These are phyloP conservation scores for Tetranychus truncatus DNA, from an alignment of 2,888 invertebrate species.

Conservation along the genomic window DNA sequence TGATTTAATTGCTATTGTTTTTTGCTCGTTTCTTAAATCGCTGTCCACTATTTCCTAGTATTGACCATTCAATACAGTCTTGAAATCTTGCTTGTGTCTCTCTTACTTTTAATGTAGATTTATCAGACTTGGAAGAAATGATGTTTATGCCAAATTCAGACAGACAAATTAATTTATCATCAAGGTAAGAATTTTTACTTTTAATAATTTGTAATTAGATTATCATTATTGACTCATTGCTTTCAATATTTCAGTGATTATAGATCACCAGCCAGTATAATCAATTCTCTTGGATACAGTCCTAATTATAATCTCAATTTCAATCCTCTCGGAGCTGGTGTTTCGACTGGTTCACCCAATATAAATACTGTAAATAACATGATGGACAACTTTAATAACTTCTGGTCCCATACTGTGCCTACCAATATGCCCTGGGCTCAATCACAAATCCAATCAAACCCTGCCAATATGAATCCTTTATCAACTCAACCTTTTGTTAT, in stretches of 20 bases:
- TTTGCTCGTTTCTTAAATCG: too few relatives aligned
- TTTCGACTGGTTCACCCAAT: background rate
- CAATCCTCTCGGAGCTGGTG: background rate
- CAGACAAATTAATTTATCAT: background rate
- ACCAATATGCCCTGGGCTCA: constrained; percentile 17
- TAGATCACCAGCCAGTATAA: background rate
- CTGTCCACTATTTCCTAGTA: too few relatives aligned
- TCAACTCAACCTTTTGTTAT: background rate
- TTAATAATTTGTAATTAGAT: background rate
- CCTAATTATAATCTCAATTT: background rate
- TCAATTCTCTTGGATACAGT: background rate
- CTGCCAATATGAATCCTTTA: background rate
- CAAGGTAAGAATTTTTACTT: background rate
- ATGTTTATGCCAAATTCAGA: background rate
- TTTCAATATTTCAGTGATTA: background rate
- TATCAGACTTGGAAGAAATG: background rate
- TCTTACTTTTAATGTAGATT: background rate
- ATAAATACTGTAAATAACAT: background rate
- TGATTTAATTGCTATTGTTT: too few relatives aligned
- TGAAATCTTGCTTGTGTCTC: background rate
- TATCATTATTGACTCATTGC: background rate
- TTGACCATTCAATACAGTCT: too few relatives aligned
- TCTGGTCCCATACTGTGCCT: constrained; percentile 20
- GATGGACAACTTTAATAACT: background rate
- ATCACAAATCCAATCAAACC: background rate